These are phyloP conservation scores for Dromococcyx pavoninus DNA, from an alignment of 2,797 vertebrate species.

Conservation along the genomic window DNA sequence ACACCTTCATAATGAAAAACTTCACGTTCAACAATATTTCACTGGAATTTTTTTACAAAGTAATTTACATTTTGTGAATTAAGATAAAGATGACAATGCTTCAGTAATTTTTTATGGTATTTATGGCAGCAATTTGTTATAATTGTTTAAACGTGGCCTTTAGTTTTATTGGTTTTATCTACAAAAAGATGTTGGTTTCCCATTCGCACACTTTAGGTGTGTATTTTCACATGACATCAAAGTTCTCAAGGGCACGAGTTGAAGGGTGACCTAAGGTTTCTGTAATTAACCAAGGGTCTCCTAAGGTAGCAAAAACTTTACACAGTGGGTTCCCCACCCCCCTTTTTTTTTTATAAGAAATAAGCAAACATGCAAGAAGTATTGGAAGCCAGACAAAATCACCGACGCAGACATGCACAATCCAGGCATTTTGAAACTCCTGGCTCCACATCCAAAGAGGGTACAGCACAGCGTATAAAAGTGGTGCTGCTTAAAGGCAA, in stretches of 20 bases:
- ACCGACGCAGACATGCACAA: background rate
- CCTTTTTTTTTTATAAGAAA: background rate
- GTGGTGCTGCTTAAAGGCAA: background rate
- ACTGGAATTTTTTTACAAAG: background rate
- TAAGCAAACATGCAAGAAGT: background rate
- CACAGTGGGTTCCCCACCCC: too few relatives aligned
- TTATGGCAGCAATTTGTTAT: constrained; percentile 17
- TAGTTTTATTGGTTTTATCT: constrained; percentile 45
- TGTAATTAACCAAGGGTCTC: background rate
- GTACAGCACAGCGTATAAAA: background rate
- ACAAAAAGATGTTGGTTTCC: constrained; percentile 60
- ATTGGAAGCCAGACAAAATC: background rate
- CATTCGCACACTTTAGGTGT: constrained; percentile 23
- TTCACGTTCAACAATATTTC: background rate
- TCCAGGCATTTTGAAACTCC: background rate
- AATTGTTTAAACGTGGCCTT: constrained; percentile 47
- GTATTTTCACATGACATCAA: constrained; percentile 48
- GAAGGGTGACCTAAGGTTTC: background rate
- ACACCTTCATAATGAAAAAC: background rate
- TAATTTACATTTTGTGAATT: background rate
- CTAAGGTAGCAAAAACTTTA: background rate
- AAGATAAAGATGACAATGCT: background rate
- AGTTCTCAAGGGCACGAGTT: background rate
- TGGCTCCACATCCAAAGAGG: background rate
- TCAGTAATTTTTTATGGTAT: background rate